phyloP scores from a whole-genome alignment of 2,888 invertebrate species.

The Tipula unca region DNA sequence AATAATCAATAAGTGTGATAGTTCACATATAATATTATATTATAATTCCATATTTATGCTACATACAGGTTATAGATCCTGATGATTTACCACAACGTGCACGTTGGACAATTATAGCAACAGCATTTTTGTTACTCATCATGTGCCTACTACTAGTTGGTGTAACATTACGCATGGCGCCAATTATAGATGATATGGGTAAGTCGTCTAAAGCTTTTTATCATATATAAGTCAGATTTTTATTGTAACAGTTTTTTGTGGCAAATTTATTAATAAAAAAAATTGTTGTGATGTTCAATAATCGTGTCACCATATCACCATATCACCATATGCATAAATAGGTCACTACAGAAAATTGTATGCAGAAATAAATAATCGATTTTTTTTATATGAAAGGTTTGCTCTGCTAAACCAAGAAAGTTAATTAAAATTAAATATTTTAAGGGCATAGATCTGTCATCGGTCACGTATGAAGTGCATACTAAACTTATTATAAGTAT shows the following conservation, averaged over 20 bases:
- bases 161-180: slow-evolving; percentile 86
- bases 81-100: slow-evolving; percentile 77
- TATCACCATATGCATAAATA: too few relatives aligned
- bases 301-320: too few relatives aligned
- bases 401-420: too few relatives aligned
- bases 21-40: neutral
- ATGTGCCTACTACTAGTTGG: slow-evolving; percentile 86
- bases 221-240: neutral
- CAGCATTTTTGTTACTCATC: slow-evolving; percentile 77
- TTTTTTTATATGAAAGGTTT: too few relatives aligned
- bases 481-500: too few relatives aligned
- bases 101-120: slow-evolving; percentile 84
- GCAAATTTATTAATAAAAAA: neutral
- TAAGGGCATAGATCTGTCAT: too few relatives aligned
- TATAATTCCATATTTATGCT: neutral
- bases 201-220: slow-evolving; percentile 41
- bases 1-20: neutral
- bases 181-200: slow-evolving; percentile 94
- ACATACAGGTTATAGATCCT: slow-evolving; percentile 56
- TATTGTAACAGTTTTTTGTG: neutral
- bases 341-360: too few relatives aligned
- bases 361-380: too few relatives aligned
- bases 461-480: too few relatives aligned
- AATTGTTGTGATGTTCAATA: neutral
- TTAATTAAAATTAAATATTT: too few relatives aligned